Evolutionary conservation across 1,140 invertebrate species (phyloP).

Genomic region (Zelostemma sp.): DNA sequence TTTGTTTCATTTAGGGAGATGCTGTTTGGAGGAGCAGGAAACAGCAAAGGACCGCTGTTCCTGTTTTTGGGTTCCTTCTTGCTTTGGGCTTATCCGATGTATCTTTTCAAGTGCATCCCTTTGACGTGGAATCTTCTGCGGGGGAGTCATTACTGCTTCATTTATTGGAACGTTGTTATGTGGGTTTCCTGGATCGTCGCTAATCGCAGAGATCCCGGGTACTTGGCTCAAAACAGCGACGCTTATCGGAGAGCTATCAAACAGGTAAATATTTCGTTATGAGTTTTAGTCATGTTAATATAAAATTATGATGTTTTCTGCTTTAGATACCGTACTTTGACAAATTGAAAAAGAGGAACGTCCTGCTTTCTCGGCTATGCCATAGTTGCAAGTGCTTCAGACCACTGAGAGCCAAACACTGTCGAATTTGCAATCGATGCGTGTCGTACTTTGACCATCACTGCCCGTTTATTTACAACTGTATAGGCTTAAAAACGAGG

Average conservation of each 20-base stretch:
- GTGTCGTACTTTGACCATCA: constrained; percentile 95
- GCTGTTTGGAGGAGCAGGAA: constrained; percentile 89
- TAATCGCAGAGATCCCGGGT: constrained; percentile 89
- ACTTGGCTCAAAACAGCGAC: constrained; percentile 88
- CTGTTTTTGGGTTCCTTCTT: constrained; percentile 88
- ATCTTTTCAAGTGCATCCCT: constrained; percentile 88
- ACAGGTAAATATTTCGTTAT: constrained; percentile 71
- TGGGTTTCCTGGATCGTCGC: constrained; percentile 93
- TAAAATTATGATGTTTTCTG: constrained; percentile 6
- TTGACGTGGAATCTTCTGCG: constrained; percentile 90
- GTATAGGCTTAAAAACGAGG: constrained; percentile 87
- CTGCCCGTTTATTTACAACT: constrained; percentile 95
- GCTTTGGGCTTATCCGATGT: constrained; percentile 94
- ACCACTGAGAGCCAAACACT: constrained; percentile 91
- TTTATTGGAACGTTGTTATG: constrained; percentile 91
- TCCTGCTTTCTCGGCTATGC: constrained; percentile 88
- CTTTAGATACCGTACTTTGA: constrained; percentile 86
- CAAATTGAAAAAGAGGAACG: constrained; percentile 88
- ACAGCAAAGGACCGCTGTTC: constrained; percentile 88
- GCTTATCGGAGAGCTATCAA: constrained; percentile 90
- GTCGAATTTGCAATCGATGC: constrained; percentile 91
- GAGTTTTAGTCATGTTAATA: too few relatives aligned
- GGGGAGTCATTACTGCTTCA: constrained; percentile 89
- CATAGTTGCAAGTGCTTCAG: constrained; percentile 91
- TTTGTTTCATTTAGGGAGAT: constrained; percentile 73